Evolutionary conservation across 2,888 invertebrate species (phyloP), one percentile per base, ranked within the genome.

Genomic region (Philopedon plagiatum): DNA sequence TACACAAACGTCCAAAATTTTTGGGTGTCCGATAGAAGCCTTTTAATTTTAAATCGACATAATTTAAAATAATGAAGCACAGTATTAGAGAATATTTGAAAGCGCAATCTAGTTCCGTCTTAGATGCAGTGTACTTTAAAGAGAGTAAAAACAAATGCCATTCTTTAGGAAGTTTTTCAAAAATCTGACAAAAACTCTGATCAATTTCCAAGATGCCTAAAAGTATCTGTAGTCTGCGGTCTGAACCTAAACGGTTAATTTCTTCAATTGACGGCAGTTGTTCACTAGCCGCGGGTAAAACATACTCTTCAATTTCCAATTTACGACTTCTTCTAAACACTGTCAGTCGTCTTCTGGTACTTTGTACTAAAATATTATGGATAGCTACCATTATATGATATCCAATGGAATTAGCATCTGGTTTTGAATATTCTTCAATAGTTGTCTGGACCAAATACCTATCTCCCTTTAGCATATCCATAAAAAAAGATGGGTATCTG

Each of bases 371-470:
- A 41, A 58, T 58, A 8, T 58, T 39, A 26, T 58, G 58, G 11
- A 58, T 58, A 1, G 58, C 58, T 26, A 41, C 5, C 41, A 58
- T 58, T 58, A 58, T 58, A 2, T n/a, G 21, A 11, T 58, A 58
- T 8, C 26, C 39, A 15, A 58, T 58, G 4, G 26, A 15, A 41
- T 58, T 58, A 1, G 58, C 58, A 26, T 58, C 58, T 41, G 58
- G 39, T 56, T 88, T 87, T 1, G 83, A 83, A 79, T 89, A 90
- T 82, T 93, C 90, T 83, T 95, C 94, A 5, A 93, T 89, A 86
- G 93, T 93, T 0, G 92, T 90, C 57, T 87, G 87, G 76, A 90
- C 90, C 72, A 93, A 89, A 79, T 91, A 90, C 44, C 90, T 86
- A 71, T 90, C 87, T 37, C 90, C 87, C 9, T 89, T 88, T 67